Evolutionary conservation across 1,140 invertebrate species (phyloP), one percentile per base, ranked within the genome.

Genomic region (Drosophila sp.): DNA sequence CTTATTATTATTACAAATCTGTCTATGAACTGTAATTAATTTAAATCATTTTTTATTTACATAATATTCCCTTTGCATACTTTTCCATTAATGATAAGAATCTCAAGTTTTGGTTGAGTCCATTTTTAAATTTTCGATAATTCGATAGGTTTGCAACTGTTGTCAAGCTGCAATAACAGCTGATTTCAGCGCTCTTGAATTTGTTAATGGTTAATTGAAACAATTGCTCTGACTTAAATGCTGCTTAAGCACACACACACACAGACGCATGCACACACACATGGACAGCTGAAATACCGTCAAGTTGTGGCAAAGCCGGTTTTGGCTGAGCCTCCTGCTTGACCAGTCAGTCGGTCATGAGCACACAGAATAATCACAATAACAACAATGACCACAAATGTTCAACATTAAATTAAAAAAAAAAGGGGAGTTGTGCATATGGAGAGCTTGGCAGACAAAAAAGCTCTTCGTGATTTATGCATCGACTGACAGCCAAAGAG

Each of bases 331-430:
- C 63, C 53, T 48, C 62, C 27, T 65, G 62, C 29, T 56, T 56
- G 29, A 45, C 43, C 53, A 72, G 70, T 72, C 71, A 73, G 40
- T 73, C 64, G 71, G 71, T 73, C 71, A 69, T 59, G 56, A 61
- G 46, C 46, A 48, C 46, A 48, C 59, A 41, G 9, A 57, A 36
- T 16, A 57, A 50, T 16, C 54, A 63, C 40, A 61, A 59, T 7
- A 65, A 54, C 40, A 65, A 54, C 62, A 65, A 54, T 32, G 27
- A 64, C 36, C 13, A 45, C 27, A 8, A 14, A 58, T 18, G 41
- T 46, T 50, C 34, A 61, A 38, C 21, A 54, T 41, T 50, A 25
- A 48, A 40, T n/a, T 13, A 40, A 8, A 57, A 41, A 65, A 67
- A 72, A 59, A 54, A 59, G 63, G 54, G 63, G n/a, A 21, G 32